phyloP scores from a whole-genome alignment of 2,888 invertebrate species.

The Deroplatys truncata region DNA sequence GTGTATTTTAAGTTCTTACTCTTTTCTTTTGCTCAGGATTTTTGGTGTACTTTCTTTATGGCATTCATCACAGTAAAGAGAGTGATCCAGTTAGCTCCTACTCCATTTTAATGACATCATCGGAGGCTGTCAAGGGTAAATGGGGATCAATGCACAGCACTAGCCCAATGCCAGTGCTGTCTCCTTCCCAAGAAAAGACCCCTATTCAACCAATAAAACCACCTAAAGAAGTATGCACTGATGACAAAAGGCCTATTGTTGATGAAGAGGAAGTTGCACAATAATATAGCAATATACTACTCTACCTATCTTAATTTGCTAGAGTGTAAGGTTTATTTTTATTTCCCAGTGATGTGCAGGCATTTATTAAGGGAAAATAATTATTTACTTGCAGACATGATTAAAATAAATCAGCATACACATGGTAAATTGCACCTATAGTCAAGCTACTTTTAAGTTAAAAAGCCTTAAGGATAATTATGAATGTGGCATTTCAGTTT shows the following conservation, averaged over 20 bases:
- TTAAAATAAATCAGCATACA: background rate
- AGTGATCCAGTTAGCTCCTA: slow-evolving; percentile 58
- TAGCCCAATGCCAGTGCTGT: slow-evolving; percentile 2
- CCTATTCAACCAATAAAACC: background rate
- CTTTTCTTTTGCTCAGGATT: slow-evolving; percentile 53
- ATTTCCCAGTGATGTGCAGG: background rate
- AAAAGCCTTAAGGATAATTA: background rate
- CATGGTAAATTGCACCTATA: background rate
- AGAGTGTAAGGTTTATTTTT: background rate
- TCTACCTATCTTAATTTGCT: background rate
- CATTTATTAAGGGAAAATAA: background rate
- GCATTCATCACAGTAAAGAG: slow-evolving; percentile 80
- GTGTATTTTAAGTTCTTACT: background rate
- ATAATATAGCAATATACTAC: background rate
- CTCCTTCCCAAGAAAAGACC: slow-evolving; percentile 16
- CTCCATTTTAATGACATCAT: slow-evolving; percentile 61
- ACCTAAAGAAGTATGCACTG: slow-evolving; percentile 19
- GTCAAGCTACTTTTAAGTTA: background rate
- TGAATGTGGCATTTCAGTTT: background rate
- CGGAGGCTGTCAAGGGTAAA: slow-evolving; percentile 53
- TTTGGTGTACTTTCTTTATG: slow-evolving; percentile 77
- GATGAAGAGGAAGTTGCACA: slow-evolving; percentile 32
- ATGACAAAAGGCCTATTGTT: slow-evolving; percentile 41
- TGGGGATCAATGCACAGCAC: slow-evolving; percentile 46
- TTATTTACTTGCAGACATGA: background rate